phyloP scores from a whole-genome alignment of 2,888 invertebrate species.

The Caenorhabditis sulstoni region DNA sequence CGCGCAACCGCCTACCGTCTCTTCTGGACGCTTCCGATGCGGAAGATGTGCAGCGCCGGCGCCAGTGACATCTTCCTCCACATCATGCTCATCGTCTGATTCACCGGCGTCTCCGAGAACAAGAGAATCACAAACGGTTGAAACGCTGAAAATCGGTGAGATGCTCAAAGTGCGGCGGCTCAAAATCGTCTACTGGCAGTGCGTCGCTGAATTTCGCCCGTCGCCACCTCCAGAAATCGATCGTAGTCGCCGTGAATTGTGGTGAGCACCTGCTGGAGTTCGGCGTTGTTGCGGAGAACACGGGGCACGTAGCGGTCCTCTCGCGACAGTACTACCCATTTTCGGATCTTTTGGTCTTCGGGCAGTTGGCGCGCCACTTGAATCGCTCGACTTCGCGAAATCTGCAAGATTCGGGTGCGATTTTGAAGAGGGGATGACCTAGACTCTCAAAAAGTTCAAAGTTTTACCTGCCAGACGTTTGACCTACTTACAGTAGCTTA shows the following conservation, averaged over 20 bases:
- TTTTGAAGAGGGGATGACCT: neutral
- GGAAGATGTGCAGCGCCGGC: conserved; percentile 59
- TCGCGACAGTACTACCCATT: conserved; percentile 54
- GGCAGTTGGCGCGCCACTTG: conserved; percentile 59
- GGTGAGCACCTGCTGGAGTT: conserved; percentile 50
- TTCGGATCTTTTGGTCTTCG: conserved; percentile 49
- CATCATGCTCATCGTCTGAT: conserved; percentile 43
- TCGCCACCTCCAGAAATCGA: conserved; percentile 56
- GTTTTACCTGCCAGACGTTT: too few relatives aligned
- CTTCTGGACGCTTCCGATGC: conserved; percentile 60
- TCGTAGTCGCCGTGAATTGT: conserved; percentile 59
- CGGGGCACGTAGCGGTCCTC: conserved; percentile 59
- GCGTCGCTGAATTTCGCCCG: conserved; percentile 55
- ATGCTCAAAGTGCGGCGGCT: neutral
- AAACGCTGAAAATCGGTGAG: conserved; percentile 27
- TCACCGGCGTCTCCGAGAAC: conserved; percentile 60
- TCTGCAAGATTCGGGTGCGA: conserved; percentile 19
- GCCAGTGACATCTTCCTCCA: conserved; percentile 61
- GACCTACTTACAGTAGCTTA: too few relatives aligned
- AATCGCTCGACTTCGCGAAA: conserved; percentile 52
- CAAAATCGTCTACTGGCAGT: conserved; percentile 56
- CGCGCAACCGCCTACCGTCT: conserved; percentile 29
- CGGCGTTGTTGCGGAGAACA: conserved; percentile 57
- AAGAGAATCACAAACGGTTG: conserved; percentile 63
- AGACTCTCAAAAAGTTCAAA: neutral